phyloP scores from a whole-genome alignment of 2,888 invertebrate genomes.

The Tribolium freemani region DNA sequence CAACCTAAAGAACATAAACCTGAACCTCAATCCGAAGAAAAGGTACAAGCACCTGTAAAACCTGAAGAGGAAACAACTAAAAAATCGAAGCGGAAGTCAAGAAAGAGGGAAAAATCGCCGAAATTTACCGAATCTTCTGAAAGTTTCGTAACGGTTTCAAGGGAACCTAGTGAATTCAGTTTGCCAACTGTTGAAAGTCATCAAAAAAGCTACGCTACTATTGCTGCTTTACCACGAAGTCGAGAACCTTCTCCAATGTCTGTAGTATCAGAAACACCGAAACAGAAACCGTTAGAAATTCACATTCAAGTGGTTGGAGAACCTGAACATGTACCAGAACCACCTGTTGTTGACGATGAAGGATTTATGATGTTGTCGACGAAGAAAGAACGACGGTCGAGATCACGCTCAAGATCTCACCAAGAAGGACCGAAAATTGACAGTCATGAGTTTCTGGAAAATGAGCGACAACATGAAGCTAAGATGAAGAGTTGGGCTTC shows the following conservation, averaged over 20 bases:
- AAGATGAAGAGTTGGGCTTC: slow-evolving; percentile 48
- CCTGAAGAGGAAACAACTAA: background rate
- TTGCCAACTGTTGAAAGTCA: slow-evolving; percentile 12
- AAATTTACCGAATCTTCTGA: background rate
- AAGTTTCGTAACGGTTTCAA: background rate
- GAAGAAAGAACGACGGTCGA: slow-evolving; percentile 56
- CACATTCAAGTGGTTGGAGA: slow-evolving; percentile 47
- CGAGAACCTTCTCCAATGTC: slow-evolving; percentile 21
- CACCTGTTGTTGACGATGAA: slow-evolving; percentile 51
- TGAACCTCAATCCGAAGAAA: background rate
- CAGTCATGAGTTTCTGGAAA: slow-evolving; percentile 30
- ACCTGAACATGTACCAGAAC: slow-evolving; percentile 42
- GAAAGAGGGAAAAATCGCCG: slow-evolving; percentile 15
- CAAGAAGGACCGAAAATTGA: slow-evolving; percentile 13
- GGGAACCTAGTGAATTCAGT: slow-evolving; percentile 5
- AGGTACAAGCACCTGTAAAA: background rate
- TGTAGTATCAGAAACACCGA: slow-evolving; percentile 1
- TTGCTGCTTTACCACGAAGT: slow-evolving; percentile 34
- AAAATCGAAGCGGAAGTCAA: slow-evolving; percentile 27
- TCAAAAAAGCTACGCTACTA: slow-evolving; percentile 43
- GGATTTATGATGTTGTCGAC: slow-evolving; percentile 57
- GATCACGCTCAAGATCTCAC: slow-evolving; percentile 51
- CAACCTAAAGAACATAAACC: background rate
- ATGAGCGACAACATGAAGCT: slow-evolving; percentile 16
- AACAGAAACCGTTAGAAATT: slow-evolving; percentile 46